A percentile compares a stretch with the other conserved stretches of the same genome.
phyloP scores from a whole-genome alignment of 2,797 vertebrate species.

The Pyrrhura leucotis region DNA sequence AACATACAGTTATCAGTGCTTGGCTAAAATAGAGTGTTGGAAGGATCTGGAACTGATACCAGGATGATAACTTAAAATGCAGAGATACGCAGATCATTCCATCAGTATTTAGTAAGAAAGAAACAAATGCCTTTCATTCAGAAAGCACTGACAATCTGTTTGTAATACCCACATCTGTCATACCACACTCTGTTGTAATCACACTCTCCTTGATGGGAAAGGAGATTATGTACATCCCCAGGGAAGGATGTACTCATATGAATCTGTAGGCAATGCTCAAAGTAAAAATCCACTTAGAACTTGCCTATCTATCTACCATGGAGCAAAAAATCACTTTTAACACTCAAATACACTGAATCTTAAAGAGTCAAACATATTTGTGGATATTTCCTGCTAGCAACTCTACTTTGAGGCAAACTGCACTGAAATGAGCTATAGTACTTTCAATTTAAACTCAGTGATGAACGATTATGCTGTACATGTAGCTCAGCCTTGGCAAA shows the following conservation, averaged over 20 bases:
- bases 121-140: conserved; percentile 4
- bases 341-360: neutral
- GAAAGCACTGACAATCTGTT: neutral
- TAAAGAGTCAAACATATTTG: neutral
- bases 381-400: neutral
- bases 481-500: neutral
- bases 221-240: neutral
- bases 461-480: neutral
- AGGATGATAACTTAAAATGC: neutral
- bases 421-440: neutral
- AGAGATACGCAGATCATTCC: neutral
- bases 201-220: conserved; percentile 30
- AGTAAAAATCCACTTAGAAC: conserved; percentile 16
- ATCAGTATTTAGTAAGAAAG: neutral
- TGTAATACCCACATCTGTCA: conserved; percentile 47
- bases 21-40: neutral
- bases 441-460: neutral
- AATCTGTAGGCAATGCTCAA: conserved; percentile 3
- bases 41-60: neutral
- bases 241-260: neutral
- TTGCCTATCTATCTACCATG: neutral
- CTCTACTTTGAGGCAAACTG: neutral
- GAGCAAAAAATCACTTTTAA: neutral
- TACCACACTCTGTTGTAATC: neutral
- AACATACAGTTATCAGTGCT: neutral